Evolutionary conservation across 2,888 invertebrate genomes (phyloP).

Genomic region (Noctuana brunneofusca): DNA sequence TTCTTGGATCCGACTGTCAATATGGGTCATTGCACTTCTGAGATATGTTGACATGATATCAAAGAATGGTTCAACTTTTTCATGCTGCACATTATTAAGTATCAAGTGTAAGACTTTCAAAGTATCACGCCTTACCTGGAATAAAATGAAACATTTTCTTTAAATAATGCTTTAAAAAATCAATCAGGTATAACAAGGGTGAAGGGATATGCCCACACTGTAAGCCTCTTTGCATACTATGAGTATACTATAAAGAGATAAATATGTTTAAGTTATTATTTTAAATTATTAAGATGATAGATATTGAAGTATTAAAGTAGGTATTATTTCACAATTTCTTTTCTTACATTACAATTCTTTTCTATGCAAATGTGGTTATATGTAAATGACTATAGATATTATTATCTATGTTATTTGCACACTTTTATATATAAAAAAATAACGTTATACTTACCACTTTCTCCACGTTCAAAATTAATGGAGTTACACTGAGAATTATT

Average conservation of each 20-base stretch:
- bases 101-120: slow-evolving; percentile 81
- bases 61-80: slow-evolving; percentile 88
- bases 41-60: slow-evolving; percentile 90
- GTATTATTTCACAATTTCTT: too few relatives aligned
- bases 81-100: slow-evolving; percentile 62
- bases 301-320: too few relatives aligned
- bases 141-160: slow-evolving; percentile 32
- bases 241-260: too few relatives aligned
- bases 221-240: too few relatives aligned
- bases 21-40: slow-evolving; percentile 95
- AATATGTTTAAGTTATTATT: too few relatives aligned
- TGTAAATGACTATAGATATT: too few relatives aligned
- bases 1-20: slow-evolving; percentile 90
- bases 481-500: slow-evolving; percentile 86
- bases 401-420: too few relatives aligned
- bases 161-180: background rate
- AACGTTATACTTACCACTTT: slow-evolving; percentile 65
- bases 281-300: too few relatives aligned
- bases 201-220: too few relatives aligned
- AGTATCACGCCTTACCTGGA: slow-evolving; percentile 81
- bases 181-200: too few relatives aligned
- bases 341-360: too few relatives aligned
- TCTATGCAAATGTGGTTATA: too few relatives aligned
- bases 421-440: background rate
- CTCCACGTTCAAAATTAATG: slow-evolving; percentile 89